phyloP scores from a whole-genome alignment of 2,888 invertebrate species.

The Eremobia ochroleuca region DNA sequence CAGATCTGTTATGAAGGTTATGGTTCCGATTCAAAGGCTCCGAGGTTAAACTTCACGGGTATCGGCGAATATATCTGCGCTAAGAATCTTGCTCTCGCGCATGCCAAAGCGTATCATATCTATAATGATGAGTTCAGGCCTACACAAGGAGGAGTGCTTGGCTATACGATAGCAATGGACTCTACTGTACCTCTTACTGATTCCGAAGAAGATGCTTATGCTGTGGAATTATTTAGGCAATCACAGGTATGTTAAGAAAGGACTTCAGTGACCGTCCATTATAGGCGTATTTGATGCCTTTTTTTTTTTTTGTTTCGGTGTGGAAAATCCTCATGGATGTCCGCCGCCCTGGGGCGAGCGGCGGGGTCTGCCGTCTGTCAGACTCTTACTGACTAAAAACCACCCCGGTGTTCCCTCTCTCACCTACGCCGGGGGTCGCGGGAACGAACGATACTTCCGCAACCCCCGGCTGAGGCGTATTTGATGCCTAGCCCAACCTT shows the following conservation, averaged over 20 bases:
- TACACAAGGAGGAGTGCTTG: constrained; percentile 68
- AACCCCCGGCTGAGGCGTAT: too few relatives aligned
- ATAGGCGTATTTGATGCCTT: not conserved
- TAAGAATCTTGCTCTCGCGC: constrained; percentile 88
- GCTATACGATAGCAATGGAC: constrained; percentile 57
- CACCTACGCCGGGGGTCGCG: too few relatives aligned
- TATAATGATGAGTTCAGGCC: constrained; percentile 80
- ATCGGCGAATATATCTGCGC: constrained; percentile 88
- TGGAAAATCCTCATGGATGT: too few relatives aligned
- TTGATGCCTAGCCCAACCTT: not conserved
- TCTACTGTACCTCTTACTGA: constrained; percentile 72
- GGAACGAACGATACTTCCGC: too few relatives aligned
- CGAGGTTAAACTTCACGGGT: constrained; percentile 81
- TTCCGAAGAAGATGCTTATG: constrained; percentile 74
- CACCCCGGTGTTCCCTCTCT: too few relatives aligned
- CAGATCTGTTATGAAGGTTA: constrained; percentile 84
- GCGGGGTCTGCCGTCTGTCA: too few relatives aligned
- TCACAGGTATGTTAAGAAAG: constrained; percentile 61
- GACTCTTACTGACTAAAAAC: too few relatives aligned
- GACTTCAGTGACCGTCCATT: not conserved
- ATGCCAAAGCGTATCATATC: constrained; percentile 85
- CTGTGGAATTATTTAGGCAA: constrained; percentile 71
- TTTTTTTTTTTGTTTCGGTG: too few relatives aligned
- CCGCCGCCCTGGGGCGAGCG: too few relatives aligned
- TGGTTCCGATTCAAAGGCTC: constrained; percentile 76